Evolutionary conservation across 2,888 invertebrate species (phyloP).

Genomic region (Agrilus cyanescens): DNA sequence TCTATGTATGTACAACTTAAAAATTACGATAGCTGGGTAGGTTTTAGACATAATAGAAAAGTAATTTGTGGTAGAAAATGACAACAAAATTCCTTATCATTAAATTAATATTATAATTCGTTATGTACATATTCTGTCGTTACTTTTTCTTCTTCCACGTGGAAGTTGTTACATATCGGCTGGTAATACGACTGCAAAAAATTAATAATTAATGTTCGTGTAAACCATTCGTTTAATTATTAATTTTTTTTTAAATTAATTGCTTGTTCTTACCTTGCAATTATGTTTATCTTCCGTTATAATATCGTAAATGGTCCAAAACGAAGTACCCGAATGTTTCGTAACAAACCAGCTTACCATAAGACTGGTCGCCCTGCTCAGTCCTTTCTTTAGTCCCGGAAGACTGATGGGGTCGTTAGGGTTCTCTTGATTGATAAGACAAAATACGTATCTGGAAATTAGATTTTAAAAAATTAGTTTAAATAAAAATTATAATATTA

Average conservation of each 20-base stretch:
- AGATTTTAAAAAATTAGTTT: not conserved
- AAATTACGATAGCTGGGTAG: too few relatives aligned
- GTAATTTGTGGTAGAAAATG: too few relatives aligned
- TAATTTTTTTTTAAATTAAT: too few relatives aligned
- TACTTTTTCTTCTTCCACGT: conserved; percentile 69
- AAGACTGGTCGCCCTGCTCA: conserved; percentile 64
- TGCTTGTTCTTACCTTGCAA: conserved; percentile 61
- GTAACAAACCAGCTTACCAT: conserved; percentile 68
- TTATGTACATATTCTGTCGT: conserved; percentile 74
- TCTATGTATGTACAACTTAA: too few relatives aligned
- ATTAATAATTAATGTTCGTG: too few relatives aligned
- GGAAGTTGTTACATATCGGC: conserved; percentile 65
- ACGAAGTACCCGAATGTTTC: conserved; percentile 58
- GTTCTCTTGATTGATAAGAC: conserved; percentile 59
- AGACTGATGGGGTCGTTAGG: conserved; percentile 43
- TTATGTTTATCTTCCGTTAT: conserved; percentile 53
- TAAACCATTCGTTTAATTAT: too few relatives aligned
- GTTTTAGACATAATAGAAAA: too few relatives aligned
- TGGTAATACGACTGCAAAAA: conserved; percentile 50
- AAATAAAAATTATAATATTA: not conserved
- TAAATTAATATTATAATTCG: conserved; percentile 47
- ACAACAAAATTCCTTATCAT: not conserved
- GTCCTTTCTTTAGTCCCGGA: conserved; percentile 56
- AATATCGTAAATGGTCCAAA: conserved; percentile 68
- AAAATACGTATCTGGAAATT: conserved; percentile 51